A percentile compares a stretch with the other conserved stretches of the same genome.
Conservation (phyloP, 2,797 vertebrate species). For the Anguilla pacifica region DNA sequence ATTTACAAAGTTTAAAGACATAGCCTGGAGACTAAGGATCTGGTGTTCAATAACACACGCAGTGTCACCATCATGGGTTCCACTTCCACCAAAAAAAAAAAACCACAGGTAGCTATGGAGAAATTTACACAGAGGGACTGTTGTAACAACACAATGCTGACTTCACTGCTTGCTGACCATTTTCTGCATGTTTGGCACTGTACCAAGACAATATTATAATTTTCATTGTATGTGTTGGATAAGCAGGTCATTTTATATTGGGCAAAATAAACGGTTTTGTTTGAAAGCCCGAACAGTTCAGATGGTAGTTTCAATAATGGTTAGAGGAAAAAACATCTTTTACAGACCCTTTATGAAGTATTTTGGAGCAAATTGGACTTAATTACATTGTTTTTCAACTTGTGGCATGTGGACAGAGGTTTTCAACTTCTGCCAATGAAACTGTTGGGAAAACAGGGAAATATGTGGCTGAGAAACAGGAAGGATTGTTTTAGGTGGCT, state of each 20-base stretch:
- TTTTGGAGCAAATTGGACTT: conserved; percentile 9
- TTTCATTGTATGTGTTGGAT: neutral
- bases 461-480: neutral
- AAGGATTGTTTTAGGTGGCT: neutral
- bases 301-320: neutral
- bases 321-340: conserved; percentile 2
- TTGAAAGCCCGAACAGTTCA: neutral
- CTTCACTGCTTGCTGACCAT: neutral
- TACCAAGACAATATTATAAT: neutral
- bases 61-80: neutral
- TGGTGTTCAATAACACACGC: neutral
- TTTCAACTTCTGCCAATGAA: neutral
- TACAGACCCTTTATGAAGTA: neutral
- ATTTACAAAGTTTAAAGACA: neutral
- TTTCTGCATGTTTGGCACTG: neutral
- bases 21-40: neutral
- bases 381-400: conserved; percentile 14
- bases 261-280: neutral
- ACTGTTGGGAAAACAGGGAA: neutral
- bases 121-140: neutral
- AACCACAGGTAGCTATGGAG: neutral
- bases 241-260: neutral
- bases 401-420: neutral
- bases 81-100: neutral
- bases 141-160: neutral